Evolutionary conservation across 2,113 vertebrate species (phyloP).

Genomic region (Salvelinus fontinalis): DNA sequence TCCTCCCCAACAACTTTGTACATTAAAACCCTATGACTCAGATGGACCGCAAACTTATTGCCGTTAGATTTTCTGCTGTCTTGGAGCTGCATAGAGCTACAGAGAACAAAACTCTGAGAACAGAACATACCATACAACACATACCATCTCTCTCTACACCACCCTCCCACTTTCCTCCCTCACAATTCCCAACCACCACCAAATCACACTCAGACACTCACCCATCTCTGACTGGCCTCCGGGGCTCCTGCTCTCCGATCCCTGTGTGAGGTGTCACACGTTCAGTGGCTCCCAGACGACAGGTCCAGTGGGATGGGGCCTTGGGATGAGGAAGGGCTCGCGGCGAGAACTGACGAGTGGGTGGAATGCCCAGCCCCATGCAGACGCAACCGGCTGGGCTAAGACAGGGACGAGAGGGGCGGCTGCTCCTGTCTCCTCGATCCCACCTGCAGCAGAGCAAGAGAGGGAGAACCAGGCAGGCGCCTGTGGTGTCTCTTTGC

Average conservation of each 20-base stretch:
- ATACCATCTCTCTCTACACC: conserved; percentile 31
- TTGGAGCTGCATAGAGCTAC: background rate
- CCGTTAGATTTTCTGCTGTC: background rate
- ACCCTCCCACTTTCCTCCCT: conserved; percentile 44
- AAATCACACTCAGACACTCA: conserved; percentile 57
- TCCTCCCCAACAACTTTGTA: background rate
- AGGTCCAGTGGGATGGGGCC: conserved; percentile 22
- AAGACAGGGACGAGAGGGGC: conserved; percentile 33
- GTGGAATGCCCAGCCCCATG: conserved; percentile 40
- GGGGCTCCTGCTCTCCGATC: conserved; percentile 44
- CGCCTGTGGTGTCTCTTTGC: conserved; percentile 51
- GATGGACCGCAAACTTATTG: background rate
- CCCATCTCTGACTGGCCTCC: conserved; percentile 57
- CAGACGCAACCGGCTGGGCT: conserved; percentile 29
- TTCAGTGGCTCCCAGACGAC: conserved; percentile 57
- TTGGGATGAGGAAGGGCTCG: background rate
- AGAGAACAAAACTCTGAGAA: background rate
- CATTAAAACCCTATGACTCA: background rate
- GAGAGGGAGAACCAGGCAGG: conserved; percentile 53
- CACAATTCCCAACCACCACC: conserved; percentile 20
- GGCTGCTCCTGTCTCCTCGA: conserved; percentile 29
- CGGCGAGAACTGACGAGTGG: conserved; percentile 24
- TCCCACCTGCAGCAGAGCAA: conserved; percentile 39
- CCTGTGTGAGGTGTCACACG: conserved; percentile 47
- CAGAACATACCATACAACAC: conserved; percentile 12